Base-by-base conservation (phyloP, 2,113 vertebrate genomes). In the Corydoras sp. region DNA sequence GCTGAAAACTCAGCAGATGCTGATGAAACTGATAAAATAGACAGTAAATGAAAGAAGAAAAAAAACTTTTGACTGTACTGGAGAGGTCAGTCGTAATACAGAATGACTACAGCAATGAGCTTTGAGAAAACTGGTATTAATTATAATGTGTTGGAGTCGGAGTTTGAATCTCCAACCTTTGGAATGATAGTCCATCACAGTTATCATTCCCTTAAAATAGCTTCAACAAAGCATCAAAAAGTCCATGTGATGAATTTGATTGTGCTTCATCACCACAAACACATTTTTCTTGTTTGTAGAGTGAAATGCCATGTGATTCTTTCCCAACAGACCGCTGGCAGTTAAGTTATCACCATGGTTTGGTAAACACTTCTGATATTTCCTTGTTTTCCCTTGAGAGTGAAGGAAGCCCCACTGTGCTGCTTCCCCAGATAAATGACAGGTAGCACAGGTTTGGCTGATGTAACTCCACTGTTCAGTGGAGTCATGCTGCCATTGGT, bases 401-500 rank as follows among this genome's bases (percentile, higher is more conserved):
- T 66, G n/a, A 53, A 56, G 61, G 63, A n/a, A 48, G 55, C 65
- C 58, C 66, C 65, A 32, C n/a, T 59, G 61, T 11, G 50, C 65
- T 69, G 56, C 55, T 79, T 68, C 77, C 65, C 69, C 24, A 66
- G 48, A 69, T 61, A 63, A 58, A 24, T 31, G 24, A 59, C 32
- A 65, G 69, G 65, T 65, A 76, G 18, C 58, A 58, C 58, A 59
- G 68, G 58, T 65, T 56, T 43, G 72, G 74, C 79, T 80, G 79
- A 82, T 83, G 82, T 79, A 81, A 81, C 73, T 69, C 73, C 35
- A 31, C 13, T 15, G 18, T 18, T 65, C 59, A 71, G 58, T 76
- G 72, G 77, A 73, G 71, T 85, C 83, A 72, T 63, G 65, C 1
- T 74, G 62, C 66, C 84, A 83, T 77, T 56, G 73, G 84, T 80